Evolutionary conservation across 2,797 vertebrate genomes (phyloP), one percentile per base, ranked within the genome.

Genomic region (Chelon auratus): DNA sequence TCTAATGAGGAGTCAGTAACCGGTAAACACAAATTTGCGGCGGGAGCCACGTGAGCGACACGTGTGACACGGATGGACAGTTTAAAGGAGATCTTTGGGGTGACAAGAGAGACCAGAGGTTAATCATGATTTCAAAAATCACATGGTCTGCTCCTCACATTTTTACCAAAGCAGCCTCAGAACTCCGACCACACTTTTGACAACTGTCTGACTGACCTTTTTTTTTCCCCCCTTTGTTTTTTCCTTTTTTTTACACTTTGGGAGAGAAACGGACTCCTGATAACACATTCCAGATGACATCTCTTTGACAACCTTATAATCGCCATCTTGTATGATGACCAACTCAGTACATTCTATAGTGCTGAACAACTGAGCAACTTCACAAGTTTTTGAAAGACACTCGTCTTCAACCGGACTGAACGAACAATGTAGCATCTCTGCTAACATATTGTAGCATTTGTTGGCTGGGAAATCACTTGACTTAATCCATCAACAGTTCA

Each of bases 401-500:
- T 72, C 55, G 62, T 87, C 85, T 88, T 87, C 91, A 90, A 67
- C 85, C 80, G 87, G 91, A 93, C 90, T 78, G 90, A 88, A 91
- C 58, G 91, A 92, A 93, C 92, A 92, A 94, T 95, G 95, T 95
- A 95, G 95, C 95, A 95, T 94, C 91, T 94, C 92, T 95, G 93
- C 94, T 95, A 94, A 95, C 91, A 92, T 87, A 90, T 81, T 92
- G 93, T 95, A 95, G 95, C 95, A 95, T 93, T 93, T 93, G 91
- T 95, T 94, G 94, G 93, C 92, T 87, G 89, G 90, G 91, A 90
- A 91, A 89, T 89, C 90, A 88, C 90, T 90, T 87, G 77, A 93
- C 85, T 84, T 72, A 81, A 81, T 85, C 71, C 84, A 86, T 93
- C 78, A 72, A 91, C 74, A 69, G 83, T 91, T 87, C 55, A 82